Percentiles rank a stretch among this genome's conserved stretches.
phyloP scores from a whole-genome alignment of 1,140 invertebrate genomes.

The Drosophila littoralis region DNA sequence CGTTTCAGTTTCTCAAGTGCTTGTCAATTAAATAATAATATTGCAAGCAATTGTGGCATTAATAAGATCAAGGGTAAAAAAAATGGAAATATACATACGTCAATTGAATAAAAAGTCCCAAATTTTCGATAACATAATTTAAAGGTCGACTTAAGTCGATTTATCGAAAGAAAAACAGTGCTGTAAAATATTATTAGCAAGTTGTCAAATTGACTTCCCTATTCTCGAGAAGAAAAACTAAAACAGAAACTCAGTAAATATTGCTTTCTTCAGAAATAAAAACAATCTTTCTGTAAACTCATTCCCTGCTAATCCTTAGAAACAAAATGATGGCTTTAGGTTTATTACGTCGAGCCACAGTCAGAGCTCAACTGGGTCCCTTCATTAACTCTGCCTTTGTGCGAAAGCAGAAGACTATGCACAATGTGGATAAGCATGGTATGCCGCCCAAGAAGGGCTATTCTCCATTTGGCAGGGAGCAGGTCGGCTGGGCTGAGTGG shows the following conservation, averaged over 20 bases:
- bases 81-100: no score
- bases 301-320: neutral
- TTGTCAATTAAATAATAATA: no score
- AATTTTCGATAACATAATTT: neutral
- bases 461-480: constrained; percentile 66
- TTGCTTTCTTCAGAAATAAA: neutral
- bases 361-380: neutral
- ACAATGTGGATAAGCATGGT: constrained; percentile 53
- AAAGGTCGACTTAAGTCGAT: no score
- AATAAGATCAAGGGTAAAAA: no score
- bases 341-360: neutral
- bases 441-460: constrained; percentile 58
- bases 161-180: neutral
- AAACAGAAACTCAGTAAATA: neutral
- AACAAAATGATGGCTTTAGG: constrained; percentile 15
- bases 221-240: neutral
- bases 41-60: no score
- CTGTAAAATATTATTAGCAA: neutral
- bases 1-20: no score
- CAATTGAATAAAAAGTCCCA: no score
- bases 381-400: constrained; percentile 6
- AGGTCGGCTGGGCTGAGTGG: constrained; percentile 88
- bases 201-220: neutral
- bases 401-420: constrained; percentile 77
- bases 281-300: no score